Base-by-base conservation (phyloP, 2,113 vertebrate genomes). In the Ia io region DNA sequence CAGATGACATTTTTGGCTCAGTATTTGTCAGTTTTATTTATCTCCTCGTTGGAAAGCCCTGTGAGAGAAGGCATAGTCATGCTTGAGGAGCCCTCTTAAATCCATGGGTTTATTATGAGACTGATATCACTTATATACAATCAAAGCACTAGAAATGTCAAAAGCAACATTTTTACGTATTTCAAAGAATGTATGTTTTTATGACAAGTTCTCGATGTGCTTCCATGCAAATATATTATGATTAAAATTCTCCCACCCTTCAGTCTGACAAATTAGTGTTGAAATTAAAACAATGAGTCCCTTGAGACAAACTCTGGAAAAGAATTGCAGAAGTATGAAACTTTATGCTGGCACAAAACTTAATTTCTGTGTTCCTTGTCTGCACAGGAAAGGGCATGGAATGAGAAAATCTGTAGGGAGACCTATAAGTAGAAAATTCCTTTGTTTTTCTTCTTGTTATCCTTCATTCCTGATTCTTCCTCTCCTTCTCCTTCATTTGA, bases 201-300 rank as follows among this genome's bases (percentile, higher is more conserved):
- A 42, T 84, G 80, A 59, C 59, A 85, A 84, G 16, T 91, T 94
- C 49, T 91, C 35, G 30, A 73, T 96, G 88, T 78, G 78, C 79
- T 92, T 95, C 32, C 49, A 82, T 87, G 90, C 88, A 93, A 96
- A 96, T 94, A 95, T 94, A 95, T 94, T 96, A 67, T 96, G 89
- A 97, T 93, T 95, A 93, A 96, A 95, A 94, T 91, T 96, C 70
- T 94, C 37, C 40, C 42, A 93, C 86, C 74, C 53, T 95, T 90
- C 30, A 77, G 71, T 94, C 71, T 95, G 87, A 95, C 42, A 93
- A 96, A 97, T 95, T 92, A 91, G 59, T 93, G 56, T 83, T 94
- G 70, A 94, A 93, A 97, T 96, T 95, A 91, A 97, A 95, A 94
- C 25, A 8, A 92, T 84, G 76, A 96, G 49, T 92, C 61, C 40